Percentiles rank a stretch among this genome's conserved stretches.
Conservation (phyloP, 2,888 invertebrate species). For the Drosophila sordidapex region DNA sequence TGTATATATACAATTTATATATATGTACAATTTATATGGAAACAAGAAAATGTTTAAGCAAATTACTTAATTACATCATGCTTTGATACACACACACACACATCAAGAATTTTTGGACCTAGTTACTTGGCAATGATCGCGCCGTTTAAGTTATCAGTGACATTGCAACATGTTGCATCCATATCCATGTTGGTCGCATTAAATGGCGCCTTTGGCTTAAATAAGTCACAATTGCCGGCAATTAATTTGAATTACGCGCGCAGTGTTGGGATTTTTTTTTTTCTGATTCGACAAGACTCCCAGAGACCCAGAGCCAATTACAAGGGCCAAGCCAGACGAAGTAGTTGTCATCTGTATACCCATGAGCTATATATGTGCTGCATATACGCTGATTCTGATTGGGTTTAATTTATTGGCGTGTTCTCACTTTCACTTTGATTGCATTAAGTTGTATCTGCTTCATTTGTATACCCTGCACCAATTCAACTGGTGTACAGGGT, state of each 20-base stretch:
- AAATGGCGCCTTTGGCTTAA: constrained; percentile 76
- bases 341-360: constrained; percentile 57
- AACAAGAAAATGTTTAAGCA: not conserved
- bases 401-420: constrained; percentile 78
- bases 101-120: constrained; percentile 7
- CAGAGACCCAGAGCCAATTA: constrained; percentile 61
- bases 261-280: constrained; percentile 70
- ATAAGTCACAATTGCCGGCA: constrained; percentile 77
- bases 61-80: constrained; percentile 12
- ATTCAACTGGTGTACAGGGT: not conserved
- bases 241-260: constrained; percentile 79
- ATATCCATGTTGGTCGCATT: constrained; percentile 43
- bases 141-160: constrained; percentile 37
- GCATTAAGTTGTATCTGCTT: constrained; percentile 58
- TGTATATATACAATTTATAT: not conserved
- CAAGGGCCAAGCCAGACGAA: constrained; percentile 55
- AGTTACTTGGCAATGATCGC: constrained; percentile 28
- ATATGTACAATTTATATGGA: not conserved
- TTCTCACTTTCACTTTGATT: constrained; percentile 75
- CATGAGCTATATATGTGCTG: constrained; percentile 24
- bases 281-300: constrained; percentile 45
- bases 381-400: constrained; percentile 50
- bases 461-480: constrained; percentile 7
- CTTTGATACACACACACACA: constrained; percentile 29
- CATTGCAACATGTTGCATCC: constrained; percentile 5